A percentile compares a stretch with the other conserved stretches of the same genome.
These are phyloP conservation scores for Todiramphus chloris DNA, from an alignment of 2,113 vertebrate species.

Conservation along the genomic window DNA sequence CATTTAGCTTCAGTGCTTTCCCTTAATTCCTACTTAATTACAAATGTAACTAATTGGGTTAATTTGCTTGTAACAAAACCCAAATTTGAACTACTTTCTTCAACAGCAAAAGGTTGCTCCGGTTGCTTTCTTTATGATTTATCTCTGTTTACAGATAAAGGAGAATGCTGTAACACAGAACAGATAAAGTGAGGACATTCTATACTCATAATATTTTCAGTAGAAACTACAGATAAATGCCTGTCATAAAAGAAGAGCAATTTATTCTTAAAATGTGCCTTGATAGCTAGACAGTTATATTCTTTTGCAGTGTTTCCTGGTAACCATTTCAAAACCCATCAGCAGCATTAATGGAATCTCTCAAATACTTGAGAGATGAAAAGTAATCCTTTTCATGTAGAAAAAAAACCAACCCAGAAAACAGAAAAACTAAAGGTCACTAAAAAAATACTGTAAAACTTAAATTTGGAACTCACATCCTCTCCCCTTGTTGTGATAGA, in stretches of 20 bases:
- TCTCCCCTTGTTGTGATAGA: not conserved
- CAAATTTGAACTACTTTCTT: not conserved
- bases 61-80: not conserved
- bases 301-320: not conserved
- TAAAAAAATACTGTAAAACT: not conserved
- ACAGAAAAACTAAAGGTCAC: not conserved
- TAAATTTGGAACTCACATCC: not conserved
- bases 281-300: not conserved
- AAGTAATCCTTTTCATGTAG: not conserved
- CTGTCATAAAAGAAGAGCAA: conserved; percentile 2
- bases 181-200: conserved; percentile 24
- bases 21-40: too few species aligned
- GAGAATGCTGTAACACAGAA: not conserved
- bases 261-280: not conserved
- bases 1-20: not conserved
- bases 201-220: conserved; percentile 17
- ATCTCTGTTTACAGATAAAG: conserved; percentile 44
- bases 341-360: not conserved
- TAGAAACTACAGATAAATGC: not conserved
- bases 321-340: not conserved
- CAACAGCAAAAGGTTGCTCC: not conserved
- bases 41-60: too few species aligned
- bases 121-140: not conserved
- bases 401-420: not conserved
- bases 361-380: not conserved